Evolutionary conservation across 2,113 vertebrate genomes (phyloP).

Genomic region (Odocoileus hemionus): DNA sequence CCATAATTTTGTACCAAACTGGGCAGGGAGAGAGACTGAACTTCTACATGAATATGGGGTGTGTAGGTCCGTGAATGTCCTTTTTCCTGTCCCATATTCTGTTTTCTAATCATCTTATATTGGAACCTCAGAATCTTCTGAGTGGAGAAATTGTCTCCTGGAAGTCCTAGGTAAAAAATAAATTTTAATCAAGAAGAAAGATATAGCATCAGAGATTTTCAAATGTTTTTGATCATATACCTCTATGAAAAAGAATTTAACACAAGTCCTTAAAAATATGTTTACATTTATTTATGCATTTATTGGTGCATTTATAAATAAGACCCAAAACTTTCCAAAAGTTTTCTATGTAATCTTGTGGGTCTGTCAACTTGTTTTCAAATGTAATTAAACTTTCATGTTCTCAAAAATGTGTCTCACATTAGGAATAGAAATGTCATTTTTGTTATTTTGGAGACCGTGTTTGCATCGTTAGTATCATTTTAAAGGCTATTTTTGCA

Average conservation of each 20-base stretch:
- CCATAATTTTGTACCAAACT: background rate
- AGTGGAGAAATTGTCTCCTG: background rate
- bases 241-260: background rate
- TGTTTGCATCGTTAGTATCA: background rate
- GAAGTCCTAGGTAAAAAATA: background rate
- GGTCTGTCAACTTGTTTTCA: background rate
- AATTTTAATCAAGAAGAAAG: background rate
- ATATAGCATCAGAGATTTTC: background rate
- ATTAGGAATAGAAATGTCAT: background rate
- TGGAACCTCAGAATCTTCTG: background rate
- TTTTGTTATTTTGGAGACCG: background rate
- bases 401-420: background rate
- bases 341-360: background rate
- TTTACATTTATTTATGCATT: background rate
- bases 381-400: background rate
- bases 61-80: background rate
- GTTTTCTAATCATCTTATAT: background rate
- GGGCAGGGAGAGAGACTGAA: background rate
- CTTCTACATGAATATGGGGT: background rate
- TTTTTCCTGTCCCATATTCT: background rate
- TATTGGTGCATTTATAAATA: background rate
- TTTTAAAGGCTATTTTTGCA: background rate
- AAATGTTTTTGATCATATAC: background rate
- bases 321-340: background rate
- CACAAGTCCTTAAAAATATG: background rate